Base-by-base conservation (phyloP, 2,888 invertebrate genomes). In the Cryptocephalus primarius region DNA sequence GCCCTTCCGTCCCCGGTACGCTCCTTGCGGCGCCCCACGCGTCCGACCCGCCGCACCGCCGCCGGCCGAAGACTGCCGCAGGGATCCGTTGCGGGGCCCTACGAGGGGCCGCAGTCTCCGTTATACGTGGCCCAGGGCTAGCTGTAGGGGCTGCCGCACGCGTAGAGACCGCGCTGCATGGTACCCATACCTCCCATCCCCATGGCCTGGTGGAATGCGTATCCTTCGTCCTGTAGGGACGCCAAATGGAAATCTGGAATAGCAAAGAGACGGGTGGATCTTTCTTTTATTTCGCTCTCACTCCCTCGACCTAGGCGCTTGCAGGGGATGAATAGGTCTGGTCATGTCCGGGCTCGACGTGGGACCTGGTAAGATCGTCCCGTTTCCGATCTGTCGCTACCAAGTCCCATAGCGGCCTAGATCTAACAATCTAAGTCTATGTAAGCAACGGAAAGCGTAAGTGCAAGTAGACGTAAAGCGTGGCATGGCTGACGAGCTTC, bases 181-280 rank as follows among this genome's bases (percentile, higher is more conserved):
- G 71, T 69, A 44, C 71, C 71, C 70, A 72, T 71, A 57, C 71
- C 72, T 48, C 71, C 72, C 72, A 72, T 72, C 62, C 72, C 72
- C 72, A 72, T 72, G 55, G 72, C 72, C 64, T 72, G 72, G 61
- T 72, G 72, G 70, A 72, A 73, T 61, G 72, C 71, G 64, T 72
- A 72, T 54, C 72, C 72, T 66, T 72, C 72, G 66, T 72, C 73
- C 66, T 73, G 73, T 52, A 72, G 70, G 56, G 73, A 73, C 56
- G 72, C 72, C 68, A 72, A 66, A 63, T 73, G 73, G 65, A 72
- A 72, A 70, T 73, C 73, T 73, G 72, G 56, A 72, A 72, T 62
- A 64, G 49, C 50, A 42, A 47, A 48, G 32, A 32, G 36, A 42
- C 9, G 43, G 32, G 42, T 13, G 42, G 32, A 13, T 42, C 22